A percentile compares a stretch with the other conserved stretches of the same genome.
These are phyloP conservation scores for Hyperoplus lanceolatus DNA, from an alignment of 2,797 vertebrate species.

Conservation along the genomic window DNA sequence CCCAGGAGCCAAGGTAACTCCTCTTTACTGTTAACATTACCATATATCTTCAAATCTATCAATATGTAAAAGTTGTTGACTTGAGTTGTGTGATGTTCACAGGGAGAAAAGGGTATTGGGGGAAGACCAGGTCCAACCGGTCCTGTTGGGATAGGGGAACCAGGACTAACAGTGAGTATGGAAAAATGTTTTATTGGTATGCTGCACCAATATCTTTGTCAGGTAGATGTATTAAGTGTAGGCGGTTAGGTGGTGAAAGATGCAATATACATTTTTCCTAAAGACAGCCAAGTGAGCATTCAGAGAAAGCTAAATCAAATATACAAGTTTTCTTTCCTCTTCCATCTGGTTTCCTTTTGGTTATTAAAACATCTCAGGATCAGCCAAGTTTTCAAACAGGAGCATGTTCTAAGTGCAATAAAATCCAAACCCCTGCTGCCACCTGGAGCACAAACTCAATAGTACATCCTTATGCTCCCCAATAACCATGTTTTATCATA, in stretches of 20 bases:
- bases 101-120: slow-evolving; percentile 84
- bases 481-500: neutral
- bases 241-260: neutral
- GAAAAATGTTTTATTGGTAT: neutral
- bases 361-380: neutral
- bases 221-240: neutral
- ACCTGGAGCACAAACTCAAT: slow-evolving; percentile 11
- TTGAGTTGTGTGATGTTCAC: slow-evolving; percentile 28
- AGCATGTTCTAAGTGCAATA: neutral
- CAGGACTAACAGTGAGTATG: slow-evolving; percentile 87
- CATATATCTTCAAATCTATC: too few species aligned
- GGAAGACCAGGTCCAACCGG: slow-evolving; percentile 79
- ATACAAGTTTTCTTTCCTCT: neutral
- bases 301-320: neutral
- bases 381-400: neutral
- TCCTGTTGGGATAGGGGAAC: slow-evolving; percentile 84
- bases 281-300: neutral
- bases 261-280: neutral
- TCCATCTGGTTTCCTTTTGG: neutral
- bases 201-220: neutral
- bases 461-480: neutral
- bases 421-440: slow-evolving; percentile 9
- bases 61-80: slow-evolving; percentile 4
- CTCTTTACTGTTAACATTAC: neutral
- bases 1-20: slow-evolving; percentile 82